Conservation (phyloP, 2,888 invertebrate species). For the Nebria salina region DNA sequence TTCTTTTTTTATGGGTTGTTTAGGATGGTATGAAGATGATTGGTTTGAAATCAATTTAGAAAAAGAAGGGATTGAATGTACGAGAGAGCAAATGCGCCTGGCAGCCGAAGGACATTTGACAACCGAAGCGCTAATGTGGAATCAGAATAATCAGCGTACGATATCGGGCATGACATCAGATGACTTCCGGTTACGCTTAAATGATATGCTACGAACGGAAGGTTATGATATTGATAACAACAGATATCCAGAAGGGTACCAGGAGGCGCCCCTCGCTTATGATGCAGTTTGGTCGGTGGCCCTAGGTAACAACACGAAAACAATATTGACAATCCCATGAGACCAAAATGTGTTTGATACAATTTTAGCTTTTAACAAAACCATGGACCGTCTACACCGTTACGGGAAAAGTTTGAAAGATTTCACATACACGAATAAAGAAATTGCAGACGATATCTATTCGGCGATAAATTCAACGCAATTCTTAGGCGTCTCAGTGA, state of each 20-base stretch:
- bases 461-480: slow-evolving; percentile 98
- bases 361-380: slow-evolving; percentile 91
- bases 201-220: slow-evolving; percentile 80
- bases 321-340: background rate
- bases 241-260: slow-evolving; percentile 92
- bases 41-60: slow-evolving; percentile 94
- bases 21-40: slow-evolving; percentile 94
- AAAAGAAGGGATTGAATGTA: slow-evolving; percentile 90
- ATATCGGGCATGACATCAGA: slow-evolving; percentile 96
- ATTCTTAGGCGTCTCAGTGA: slow-evolving; percentile 97
- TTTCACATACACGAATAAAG: slow-evolving; percentile 95
- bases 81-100: slow-evolving; percentile 89
- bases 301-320: slow-evolving; percentile 69
- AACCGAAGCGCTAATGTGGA: slow-evolving; percentile 98
- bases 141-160: slow-evolving; percentile 93
- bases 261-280: slow-evolving; percentile 98
- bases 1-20: too few species aligned
- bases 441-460: slow-evolving; percentile 95
- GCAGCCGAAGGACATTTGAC: slow-evolving; percentile 98
- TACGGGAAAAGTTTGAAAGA: slow-evolving; percentile 88
- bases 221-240: slow-evolving; percentile 89
- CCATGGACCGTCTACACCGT: slow-evolving; percentile 86
- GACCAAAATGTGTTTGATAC: background rate
- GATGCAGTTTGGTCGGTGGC: slow-evolving; percentile 99
- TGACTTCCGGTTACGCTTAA: slow-evolving; percentile 87